Conservation (phyloP, 2,888 invertebrate species). For the Euspilapteryx auroguttella region DNA sequence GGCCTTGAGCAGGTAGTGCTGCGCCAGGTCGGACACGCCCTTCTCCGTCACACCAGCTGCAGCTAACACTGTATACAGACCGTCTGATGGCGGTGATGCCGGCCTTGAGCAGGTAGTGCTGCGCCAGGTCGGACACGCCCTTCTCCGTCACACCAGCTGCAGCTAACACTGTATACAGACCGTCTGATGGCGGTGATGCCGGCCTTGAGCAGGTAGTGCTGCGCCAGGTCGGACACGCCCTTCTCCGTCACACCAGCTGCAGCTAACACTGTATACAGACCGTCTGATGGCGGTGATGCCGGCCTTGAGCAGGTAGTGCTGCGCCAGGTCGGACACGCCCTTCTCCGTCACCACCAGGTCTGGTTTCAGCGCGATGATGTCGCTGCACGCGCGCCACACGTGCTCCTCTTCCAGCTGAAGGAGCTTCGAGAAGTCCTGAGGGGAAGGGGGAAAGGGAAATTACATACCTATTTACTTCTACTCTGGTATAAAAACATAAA, state of each 20-base stretch:
- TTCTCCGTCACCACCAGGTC: slow-evolving; percentile 98
- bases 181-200: slow-evolving; percentile 75
- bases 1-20: slow-evolving; percentile 84
- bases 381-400: slow-evolving; percentile 86
- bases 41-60: slow-evolving; percentile 99
- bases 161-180: no score
- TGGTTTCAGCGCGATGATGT: slow-evolving; percentile 92
- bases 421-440: slow-evolving; percentile 88
- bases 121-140: slow-evolving; percentile 92
- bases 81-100: slow-evolving; percentile 75
- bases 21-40: slow-evolving; percentile 92
- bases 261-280: no score
- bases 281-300: slow-evolving; percentile 75
- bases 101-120: slow-evolving; percentile 84
- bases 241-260: no score
- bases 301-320: slow-evolving; percentile 84
- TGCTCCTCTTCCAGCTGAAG: slow-evolving; percentile 95
- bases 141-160: slow-evolving; percentile 99
- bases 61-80: no score
- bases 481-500: no score
- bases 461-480: slow-evolving; percentile 2
- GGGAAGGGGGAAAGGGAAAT: not conserved
- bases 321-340: slow-evolving; percentile 92
- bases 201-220: slow-evolving; percentile 84
- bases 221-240: no score